phyloP scores from a whole-genome alignment of 2,113 vertebrate species.

The Peromyscus californicus region DNA sequence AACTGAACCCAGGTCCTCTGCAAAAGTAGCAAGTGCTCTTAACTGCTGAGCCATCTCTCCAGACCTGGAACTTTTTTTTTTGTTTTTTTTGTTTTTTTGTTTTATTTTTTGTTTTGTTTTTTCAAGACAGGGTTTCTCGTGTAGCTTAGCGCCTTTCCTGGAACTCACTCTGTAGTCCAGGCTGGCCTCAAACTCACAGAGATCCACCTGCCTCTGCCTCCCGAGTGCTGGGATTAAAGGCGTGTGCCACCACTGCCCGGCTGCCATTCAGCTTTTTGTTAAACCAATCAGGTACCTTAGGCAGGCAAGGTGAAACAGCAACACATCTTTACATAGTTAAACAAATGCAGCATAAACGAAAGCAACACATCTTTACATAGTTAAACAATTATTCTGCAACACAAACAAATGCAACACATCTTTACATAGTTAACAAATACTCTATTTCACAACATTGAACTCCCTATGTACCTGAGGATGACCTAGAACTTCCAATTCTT shows the following conservation, averaged over 20 bases:
- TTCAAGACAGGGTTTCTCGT: too few relatives aligned
- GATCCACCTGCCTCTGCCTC: too few relatives aligned
- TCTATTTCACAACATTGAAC: background rate
- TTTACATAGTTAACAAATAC: background rate
- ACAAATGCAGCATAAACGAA: background rate
- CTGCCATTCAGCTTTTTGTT: background rate
- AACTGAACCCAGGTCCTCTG: background rate
- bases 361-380: background rate
- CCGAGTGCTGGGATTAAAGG: too few relatives aligned
- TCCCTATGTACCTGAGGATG: background rate
- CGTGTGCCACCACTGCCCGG: too few relatives aligned
- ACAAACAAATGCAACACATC: background rate
- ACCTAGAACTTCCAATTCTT: background rate
- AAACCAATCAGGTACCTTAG: background rate
- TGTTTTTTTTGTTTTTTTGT: too few relatives aligned
- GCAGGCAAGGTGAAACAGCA: background rate
- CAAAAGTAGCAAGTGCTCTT: background rate
- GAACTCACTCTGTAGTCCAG: too few relatives aligned
- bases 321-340: background rate
- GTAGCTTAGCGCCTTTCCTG: too few relatives aligned
- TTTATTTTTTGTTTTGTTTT: too few relatives aligned
- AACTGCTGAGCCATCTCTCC: background rate
- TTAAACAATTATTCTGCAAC: background rate
- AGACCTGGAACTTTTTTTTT: too few relatives aligned
- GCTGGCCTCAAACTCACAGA: too few relatives aligned